phyloP scores from a whole-genome alignment of 2,888 invertebrate genomes.

The Helicoverpa assulta region DNA sequence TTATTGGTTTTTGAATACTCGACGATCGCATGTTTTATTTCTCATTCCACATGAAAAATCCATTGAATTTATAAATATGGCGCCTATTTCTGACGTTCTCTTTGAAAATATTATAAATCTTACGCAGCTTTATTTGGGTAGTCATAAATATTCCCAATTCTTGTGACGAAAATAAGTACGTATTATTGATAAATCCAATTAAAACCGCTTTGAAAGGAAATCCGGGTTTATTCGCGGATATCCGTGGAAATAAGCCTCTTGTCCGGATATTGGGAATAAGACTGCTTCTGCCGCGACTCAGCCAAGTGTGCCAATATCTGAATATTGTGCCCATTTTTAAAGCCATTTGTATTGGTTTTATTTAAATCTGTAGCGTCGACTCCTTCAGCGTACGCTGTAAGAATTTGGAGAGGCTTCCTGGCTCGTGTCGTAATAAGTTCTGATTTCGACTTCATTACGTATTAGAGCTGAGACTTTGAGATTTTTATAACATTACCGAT shows the following conservation, averaged over 20 bases:
- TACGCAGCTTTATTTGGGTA: background rate
- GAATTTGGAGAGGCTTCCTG: background rate
- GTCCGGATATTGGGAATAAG: constrained; percentile 47
- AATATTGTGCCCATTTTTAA: constrained; percentile 18
- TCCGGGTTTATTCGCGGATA: constrained; percentile 16
- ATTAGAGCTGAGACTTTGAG: too few relatives aligned
- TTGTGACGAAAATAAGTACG: background rate
- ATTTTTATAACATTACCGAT: too few relatives aligned
- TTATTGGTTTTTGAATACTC: constrained; percentile 5
- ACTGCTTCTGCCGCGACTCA: background rate
- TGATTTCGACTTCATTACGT: too few relatives aligned
- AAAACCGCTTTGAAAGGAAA: constrained; percentile 11
- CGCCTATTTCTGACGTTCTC: background rate
- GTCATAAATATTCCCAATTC: background rate
- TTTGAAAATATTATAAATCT: background rate
- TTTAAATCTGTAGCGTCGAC: background rate
- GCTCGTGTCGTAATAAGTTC: background rate
- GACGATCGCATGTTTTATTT: background rate
- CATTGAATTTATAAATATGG: background rate
- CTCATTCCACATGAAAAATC: background rate
- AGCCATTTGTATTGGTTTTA: constrained; percentile 9
- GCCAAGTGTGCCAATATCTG: constrained; percentile 10
- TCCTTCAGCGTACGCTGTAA: background rate
- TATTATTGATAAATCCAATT: constrained; percentile 27
- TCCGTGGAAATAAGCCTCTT: constrained; percentile 23